Base-by-base conservation (phyloP, 2,113 vertebrate species). In the Synchiropus splendidus region DNA sequence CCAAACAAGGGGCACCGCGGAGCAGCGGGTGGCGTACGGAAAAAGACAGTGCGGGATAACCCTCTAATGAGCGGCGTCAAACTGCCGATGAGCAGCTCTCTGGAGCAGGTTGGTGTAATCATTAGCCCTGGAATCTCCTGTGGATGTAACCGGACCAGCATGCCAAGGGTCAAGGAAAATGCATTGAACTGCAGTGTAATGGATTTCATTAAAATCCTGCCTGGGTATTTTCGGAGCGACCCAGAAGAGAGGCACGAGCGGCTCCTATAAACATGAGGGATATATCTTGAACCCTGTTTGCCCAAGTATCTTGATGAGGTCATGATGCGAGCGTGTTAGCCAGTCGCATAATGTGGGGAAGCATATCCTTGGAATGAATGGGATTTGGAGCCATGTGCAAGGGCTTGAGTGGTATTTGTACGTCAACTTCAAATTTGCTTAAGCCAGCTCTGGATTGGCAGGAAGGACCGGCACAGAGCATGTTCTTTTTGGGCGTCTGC, bases 361-460 rank as follows among this genome's bases (percentile, higher is more conserved):
- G 52, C 3, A 51, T 79, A 75, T 76, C 68, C 67, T 35, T 55
- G 70, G 68, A 81, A 77, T 74, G 72, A 78, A 75, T 75, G 58
- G 71, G 75, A 79, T 79, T 80, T 77, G 54, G 48, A 74, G 58
- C 65, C 76, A 72, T 79, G 76, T 79, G 79, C 67, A 70, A 71
- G 65, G 56, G 79, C 79, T 79, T 79, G 79, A 72, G 5, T 64
- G 61, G 65, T 74, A 74, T 79, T 81, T 72, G 72, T 70, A 58
- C 70, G 61, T 73, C 67, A 68, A 74, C 70, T 79, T 40, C 64
- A 66, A 75, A 73, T 70, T 55, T 67, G 59, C 58, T 64, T 72
- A 59, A 48, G 54, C 58, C 60, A 53, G 69, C 58, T 64, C 70
- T 42, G 41, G 61, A 58, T 46, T 18, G 31, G 21, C 17, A 35